These are phyloP conservation scores for Callopanchax toddi DNA, from an alignment of 2,113 vertebrate genomes.

Conservation along the genomic window DNA sequence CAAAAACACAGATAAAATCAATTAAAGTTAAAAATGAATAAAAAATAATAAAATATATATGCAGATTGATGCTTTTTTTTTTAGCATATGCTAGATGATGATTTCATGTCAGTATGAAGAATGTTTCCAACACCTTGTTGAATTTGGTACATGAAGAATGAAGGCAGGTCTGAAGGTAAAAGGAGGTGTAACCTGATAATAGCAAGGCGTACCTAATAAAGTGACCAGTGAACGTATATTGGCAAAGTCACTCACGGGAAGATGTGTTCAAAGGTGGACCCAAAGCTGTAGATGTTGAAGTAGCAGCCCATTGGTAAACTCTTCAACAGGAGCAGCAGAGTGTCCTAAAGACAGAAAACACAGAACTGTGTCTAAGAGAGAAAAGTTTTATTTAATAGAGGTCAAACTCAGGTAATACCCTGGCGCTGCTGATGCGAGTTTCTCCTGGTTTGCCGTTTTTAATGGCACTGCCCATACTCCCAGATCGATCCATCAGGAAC, in stretches of 20 bases:
- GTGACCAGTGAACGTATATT: no score
- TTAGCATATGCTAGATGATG: no score
- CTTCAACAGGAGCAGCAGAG: slow-evolving; percentile 83
- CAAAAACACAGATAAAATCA: no score
- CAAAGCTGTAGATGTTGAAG: slow-evolving; percentile 89
- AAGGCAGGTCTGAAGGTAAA: no score
- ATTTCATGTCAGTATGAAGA: no score
- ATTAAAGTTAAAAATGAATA: no score
- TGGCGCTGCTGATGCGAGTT: slow-evolving; percentile 79
- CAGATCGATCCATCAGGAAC: slow-evolving; percentile 85
- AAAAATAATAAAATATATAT: no score
- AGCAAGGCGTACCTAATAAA: no score
- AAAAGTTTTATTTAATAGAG: background rate
- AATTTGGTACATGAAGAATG: no score
- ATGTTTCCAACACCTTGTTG: no score
- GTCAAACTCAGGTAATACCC: slow-evolving; percentile 64
- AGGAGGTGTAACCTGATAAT: no score
- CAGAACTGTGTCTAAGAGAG: slow-evolving; percentile 1
- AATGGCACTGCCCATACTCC: slow-evolving; percentile 75
- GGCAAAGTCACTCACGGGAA: slow-evolving; percentile 70
- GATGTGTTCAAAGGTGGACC: slow-evolving; percentile 76
- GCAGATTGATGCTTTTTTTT: no score
- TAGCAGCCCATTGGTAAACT: slow-evolving; percentile 87
- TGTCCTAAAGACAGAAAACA: slow-evolving; percentile 70
- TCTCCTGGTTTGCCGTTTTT: background rate